Percentiles rank a stretch among this genome's conserved stretches.
phyloP scores from a whole-genome alignment of 2,113 vertebrate genomes.

The Elachura formosa region DNA sequence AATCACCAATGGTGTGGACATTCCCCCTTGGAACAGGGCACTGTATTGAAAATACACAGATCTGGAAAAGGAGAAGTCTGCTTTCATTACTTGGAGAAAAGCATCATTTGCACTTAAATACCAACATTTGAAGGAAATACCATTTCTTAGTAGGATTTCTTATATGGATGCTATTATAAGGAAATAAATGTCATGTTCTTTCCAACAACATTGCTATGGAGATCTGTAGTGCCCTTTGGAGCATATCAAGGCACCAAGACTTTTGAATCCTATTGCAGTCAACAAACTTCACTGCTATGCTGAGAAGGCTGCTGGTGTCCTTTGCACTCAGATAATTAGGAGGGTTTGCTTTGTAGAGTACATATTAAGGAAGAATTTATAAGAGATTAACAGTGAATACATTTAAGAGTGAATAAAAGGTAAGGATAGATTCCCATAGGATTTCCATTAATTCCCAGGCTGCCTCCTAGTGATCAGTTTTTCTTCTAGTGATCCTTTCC shows the following conservation, averaged over 20 bases:
- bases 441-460: neutral
- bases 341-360: neutral
- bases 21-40: neutral
- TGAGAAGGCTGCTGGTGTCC: neutral
- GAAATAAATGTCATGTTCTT: neutral
- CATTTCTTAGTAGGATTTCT: neutral
- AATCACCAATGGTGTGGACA: neutral
- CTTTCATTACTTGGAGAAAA: neutral
- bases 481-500: too few species aligned
- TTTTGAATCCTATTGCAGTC: neutral
- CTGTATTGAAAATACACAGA: neutral
- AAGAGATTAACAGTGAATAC: neutral
- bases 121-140: neutral
- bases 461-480: neutral
- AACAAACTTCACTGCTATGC: neutral
- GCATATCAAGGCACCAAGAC: neutral
- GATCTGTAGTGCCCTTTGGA: neutral
- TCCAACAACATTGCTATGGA: neutral
- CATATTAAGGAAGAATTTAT: neutral
- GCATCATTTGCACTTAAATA: neutral
- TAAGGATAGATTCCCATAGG: neutral
- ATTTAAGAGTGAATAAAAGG: neutral
- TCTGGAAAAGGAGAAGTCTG: neutral
- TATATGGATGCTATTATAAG: neutral
- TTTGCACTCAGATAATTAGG: neutral